Evolutionary conservation across 2,888 invertebrate genomes (phyloP).

Genomic region (Seladonia tumulorum): DNA sequence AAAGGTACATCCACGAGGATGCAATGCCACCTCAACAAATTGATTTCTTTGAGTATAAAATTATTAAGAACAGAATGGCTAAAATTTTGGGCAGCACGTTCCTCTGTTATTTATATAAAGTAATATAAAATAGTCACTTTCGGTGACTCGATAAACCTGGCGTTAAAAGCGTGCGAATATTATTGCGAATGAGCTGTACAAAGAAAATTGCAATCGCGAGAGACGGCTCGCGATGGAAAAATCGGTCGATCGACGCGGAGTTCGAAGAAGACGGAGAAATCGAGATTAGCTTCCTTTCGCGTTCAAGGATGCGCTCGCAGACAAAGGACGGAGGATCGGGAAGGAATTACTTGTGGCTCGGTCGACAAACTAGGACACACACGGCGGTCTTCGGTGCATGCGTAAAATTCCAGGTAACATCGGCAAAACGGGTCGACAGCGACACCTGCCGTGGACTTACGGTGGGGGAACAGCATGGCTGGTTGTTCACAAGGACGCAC

Average conservation of each 20-base stretch:
- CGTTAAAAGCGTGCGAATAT: too few relatives aligned
- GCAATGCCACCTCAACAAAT: too few relatives aligned
- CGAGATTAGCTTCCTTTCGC: not conserved
- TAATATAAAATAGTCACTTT: too few relatives aligned
- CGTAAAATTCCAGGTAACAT: constrained; percentile 45
- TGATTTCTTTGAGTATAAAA: too few relatives aligned
- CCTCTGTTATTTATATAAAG: too few relatives aligned
- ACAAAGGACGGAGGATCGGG: not conserved
- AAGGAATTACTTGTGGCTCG: constrained; percentile 14
- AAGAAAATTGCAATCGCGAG: not conserved
- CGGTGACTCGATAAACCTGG: too few relatives aligned
- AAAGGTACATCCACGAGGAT: too few relatives aligned
- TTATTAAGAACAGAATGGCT: too few relatives aligned
- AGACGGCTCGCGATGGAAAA: not conserved
- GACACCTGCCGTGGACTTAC: constrained; percentile 86
- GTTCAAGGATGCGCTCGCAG: not conserved
- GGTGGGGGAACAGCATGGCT: constrained; percentile 92
- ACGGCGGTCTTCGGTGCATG: constrained; percentile 37
- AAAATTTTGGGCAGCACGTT: too few relatives aligned
- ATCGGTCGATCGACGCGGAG: not conserved
- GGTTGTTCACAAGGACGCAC: constrained; percentile 93
- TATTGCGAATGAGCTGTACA: too few relatives aligned
- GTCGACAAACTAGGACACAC: constrained; percentile 15
- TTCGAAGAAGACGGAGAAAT: not conserved
- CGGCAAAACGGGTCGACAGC: constrained; percentile 37